A percentile compares a stretch with the other conserved stretches of the same genome.
These are phyloP conservation scores for Orthonyx spaldingii DNA, from an alignment of 2,113 vertebrate species.

Conservation along the genomic window DNA sequence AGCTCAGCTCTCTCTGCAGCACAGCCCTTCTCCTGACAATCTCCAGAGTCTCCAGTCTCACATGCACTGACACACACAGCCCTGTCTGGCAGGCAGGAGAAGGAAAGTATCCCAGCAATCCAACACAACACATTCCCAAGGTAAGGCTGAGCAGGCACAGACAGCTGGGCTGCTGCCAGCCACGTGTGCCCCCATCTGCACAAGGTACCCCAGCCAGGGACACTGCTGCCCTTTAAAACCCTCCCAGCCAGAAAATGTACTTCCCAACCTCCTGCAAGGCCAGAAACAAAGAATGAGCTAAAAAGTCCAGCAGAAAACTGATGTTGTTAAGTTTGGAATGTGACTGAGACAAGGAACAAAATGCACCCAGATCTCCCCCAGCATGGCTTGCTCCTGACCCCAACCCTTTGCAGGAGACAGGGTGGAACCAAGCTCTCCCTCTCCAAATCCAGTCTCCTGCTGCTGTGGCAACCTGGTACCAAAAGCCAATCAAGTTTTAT, in stretches of 20 bases:
- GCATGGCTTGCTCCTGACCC: rapidly evolving
- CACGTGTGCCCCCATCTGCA: background rate
- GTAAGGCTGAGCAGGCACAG: background rate
- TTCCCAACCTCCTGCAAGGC: background rate
- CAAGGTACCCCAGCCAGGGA: background rate
- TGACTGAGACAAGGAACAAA: background rate
- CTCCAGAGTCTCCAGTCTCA: background rate
- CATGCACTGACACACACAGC: background rate
- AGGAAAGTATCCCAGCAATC: background rate
- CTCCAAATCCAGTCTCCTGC: background rate
- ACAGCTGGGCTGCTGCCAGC: background rate
- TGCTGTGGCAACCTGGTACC: background rate
- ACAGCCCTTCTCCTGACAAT: rapidly evolving
- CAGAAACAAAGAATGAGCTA: background rate
- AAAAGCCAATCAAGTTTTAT: background rate
- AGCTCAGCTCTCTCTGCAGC: background rate
- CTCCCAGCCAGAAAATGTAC: background rate
- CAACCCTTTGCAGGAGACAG: background rate
- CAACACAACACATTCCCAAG: background rate
- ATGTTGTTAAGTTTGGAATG: background rate
- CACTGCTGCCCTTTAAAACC: background rate
- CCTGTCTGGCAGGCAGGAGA: background rate
- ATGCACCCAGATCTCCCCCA: background rate
- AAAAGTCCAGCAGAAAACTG: background rate
- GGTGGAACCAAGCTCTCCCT: background rate